Conservation (phyloP, 2,797 vertebrate genomes). For the Dryobates pubescens region DNA sequence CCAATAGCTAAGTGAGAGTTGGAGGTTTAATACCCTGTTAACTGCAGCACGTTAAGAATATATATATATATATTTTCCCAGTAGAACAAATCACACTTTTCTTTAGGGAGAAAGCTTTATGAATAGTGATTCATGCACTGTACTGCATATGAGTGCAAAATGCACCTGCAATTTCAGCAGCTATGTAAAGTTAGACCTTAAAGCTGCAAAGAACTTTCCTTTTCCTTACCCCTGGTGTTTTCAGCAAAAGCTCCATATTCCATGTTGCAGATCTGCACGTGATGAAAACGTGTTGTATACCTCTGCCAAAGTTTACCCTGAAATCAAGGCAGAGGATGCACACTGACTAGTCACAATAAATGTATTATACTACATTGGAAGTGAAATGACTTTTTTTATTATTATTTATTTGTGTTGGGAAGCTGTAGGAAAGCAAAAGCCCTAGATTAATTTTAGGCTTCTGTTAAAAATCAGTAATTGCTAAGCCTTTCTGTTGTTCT, state of each 20-base stretch:
- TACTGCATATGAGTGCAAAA: neutral
- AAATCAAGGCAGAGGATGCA: neutral
- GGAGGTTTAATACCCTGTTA: neutral
- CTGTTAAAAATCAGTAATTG: slow-evolving; percentile 18
- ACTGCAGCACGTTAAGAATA: neutral
- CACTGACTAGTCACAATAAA: neutral
- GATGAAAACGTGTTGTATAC: neutral
- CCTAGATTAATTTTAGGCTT: slow-evolving; percentile 17
- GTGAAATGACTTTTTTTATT: slow-evolving; percentile 48
- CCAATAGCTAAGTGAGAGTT: neutral
- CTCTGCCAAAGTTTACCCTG: neutral
- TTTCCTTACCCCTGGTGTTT: neutral
- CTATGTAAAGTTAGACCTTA: neutral
- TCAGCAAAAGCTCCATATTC: neutral
- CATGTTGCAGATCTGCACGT: neutral
- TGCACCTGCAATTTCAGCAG: neutral
- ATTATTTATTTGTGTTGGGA: slow-evolving; percentile 29
- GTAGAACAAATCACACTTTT: neutral
- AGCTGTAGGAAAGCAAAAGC: neutral
- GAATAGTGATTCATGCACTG: neutral
- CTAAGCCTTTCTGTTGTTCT: neutral
- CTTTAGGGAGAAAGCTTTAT: neutral
- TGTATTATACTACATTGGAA: neutral
- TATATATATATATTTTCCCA: neutral
- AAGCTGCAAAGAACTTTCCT: neutral